Conservation (phyloP, 2,888 invertebrate genomes). For the Apotomis turbidana region DNA sequence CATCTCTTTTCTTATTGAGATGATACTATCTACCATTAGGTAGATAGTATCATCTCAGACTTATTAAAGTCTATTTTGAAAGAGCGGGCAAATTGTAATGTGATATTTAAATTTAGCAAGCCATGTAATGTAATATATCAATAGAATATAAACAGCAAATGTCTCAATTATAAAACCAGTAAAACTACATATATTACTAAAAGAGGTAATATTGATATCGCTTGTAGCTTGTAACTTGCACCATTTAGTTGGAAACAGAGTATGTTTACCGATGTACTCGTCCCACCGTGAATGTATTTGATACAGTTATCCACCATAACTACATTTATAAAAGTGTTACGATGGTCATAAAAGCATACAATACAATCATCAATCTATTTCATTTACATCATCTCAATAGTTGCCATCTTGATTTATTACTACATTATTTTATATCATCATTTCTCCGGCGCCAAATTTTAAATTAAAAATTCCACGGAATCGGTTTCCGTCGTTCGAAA, state of each 20-base stretch:
- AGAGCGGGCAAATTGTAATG: too few relatives aligned
- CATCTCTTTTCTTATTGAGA: too few relatives aligned
- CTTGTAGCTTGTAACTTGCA: conserved; percentile 43
- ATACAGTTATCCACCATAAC: conserved; percentile 25
- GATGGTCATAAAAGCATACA: neutral
- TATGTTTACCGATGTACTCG: conserved; percentile 32
- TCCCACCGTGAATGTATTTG: conserved; percentile 10
- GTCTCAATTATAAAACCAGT: too few relatives aligned
- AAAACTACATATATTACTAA: too few relatives aligned
- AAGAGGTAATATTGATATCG: neutral
- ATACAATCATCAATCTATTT: neutral
- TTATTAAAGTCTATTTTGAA: too few relatives aligned
- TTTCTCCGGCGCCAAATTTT: neutral
- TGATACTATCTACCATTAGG: too few relatives aligned
- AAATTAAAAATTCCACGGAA: conserved; percentile 12
- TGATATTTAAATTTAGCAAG: too few relatives aligned
- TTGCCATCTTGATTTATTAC: conserved; percentile 4
- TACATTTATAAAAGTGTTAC: conserved; percentile 4
- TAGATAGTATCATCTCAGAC: too few relatives aligned
- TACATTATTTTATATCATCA: neutral
- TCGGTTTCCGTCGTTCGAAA: conserved; percentile 12
- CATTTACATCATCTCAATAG: neutral
- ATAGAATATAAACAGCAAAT: too few relatives aligned
- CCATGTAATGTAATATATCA: too few relatives aligned
- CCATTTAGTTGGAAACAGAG: conserved; percentile 38